A percentile compares a stretch with the other conserved stretches of the same genome.
Evolutionary conservation across 2,888 invertebrate species (phyloP).

Genomic region (Taenaris catops): DNA sequence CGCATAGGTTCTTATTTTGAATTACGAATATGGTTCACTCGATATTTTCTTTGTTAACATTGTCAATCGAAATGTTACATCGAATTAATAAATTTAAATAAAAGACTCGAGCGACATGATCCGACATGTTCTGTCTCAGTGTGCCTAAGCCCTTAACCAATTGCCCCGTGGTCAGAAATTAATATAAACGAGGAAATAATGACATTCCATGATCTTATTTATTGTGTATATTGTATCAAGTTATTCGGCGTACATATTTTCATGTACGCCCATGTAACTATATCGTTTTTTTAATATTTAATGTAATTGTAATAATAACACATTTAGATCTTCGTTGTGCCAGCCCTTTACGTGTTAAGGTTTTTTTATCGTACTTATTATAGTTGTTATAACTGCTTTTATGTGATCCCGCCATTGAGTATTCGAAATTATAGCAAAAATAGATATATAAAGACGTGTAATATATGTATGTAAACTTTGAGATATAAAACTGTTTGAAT

Average conservation of each 20-base stretch:
- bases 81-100: background rate
- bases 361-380: slow-evolving; percentile 69
- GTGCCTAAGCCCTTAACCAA: slow-evolving; percentile 24
- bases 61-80: background rate
- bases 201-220: slow-evolving; percentile 79
- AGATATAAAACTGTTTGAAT: slow-evolving; percentile 29
- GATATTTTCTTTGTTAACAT: too few species aligned
- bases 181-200: slow-evolving; percentile 54
- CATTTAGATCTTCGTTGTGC: slow-evolving; percentile 77
- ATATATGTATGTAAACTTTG: slow-evolving; percentile 69
- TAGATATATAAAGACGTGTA: slow-evolving; percentile 54
- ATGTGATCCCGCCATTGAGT: slow-evolving; percentile 62
- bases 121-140: slow-evolving; percentile 5
- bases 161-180: slow-evolving; percentile 36
- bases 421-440: slow-evolving; percentile 73
- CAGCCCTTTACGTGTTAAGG: slow-evolving; percentile 73
- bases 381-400: slow-evolving; percentile 67
- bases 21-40: too few species aligned
- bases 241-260: slow-evolving; percentile 70
- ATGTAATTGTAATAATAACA: slow-evolving; percentile 29
- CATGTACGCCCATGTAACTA: slow-evolving; percentile 58
- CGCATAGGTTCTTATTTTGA: too few species aligned
- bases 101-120: too few species aligned
- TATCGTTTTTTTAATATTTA: slow-evolving; percentile 49
- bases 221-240: slow-evolving; percentile 74